phyloP scores from a whole-genome alignment of 2,113 vertebrate genomes.

The Gallinago paraguaiae region DNA sequence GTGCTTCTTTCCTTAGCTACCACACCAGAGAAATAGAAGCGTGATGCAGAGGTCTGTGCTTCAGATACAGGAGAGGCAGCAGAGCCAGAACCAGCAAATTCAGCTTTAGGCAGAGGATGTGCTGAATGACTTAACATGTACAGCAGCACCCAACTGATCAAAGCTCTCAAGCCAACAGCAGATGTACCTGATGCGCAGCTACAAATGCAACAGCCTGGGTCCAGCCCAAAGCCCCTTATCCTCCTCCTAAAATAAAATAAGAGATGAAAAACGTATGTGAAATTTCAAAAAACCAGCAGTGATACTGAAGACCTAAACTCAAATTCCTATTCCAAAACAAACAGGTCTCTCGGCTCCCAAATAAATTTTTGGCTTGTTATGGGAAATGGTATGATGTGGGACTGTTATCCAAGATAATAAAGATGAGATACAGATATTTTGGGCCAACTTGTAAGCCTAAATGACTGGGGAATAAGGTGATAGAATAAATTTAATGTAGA shows the following conservation, averaged over 20 bases:
- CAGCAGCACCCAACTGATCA: background rate
- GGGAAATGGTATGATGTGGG: background rate
- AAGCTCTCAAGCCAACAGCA: background rate
- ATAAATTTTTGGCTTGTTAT: background rate
- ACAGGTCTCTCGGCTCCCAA: background rate
- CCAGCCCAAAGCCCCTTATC: background rate
- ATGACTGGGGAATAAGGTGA: background rate
- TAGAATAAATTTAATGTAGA: background rate
- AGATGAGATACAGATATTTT: background rate
- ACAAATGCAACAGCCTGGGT: background rate
- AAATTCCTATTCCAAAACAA: background rate
- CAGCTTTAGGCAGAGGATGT: rapidly evolving
- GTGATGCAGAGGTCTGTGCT: background rate
- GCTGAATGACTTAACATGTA: background rate
- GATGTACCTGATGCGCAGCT: background rate
- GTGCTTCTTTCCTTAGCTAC: background rate
- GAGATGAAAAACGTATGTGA: background rate
- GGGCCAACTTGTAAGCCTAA: background rate
- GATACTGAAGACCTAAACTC: background rate
- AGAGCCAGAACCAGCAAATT: background rate
- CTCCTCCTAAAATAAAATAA: background rate
- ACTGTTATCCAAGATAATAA: background rate
- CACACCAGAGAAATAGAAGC: background rate
- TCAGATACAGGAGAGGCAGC: background rate
- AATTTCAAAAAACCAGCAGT: background rate